Percentiles rank a stretch among this genome's conserved stretches.
Evolutionary conservation across 2,113 vertebrate species (phyloP).

Genomic region (Halcyon senegalensis): DNA sequence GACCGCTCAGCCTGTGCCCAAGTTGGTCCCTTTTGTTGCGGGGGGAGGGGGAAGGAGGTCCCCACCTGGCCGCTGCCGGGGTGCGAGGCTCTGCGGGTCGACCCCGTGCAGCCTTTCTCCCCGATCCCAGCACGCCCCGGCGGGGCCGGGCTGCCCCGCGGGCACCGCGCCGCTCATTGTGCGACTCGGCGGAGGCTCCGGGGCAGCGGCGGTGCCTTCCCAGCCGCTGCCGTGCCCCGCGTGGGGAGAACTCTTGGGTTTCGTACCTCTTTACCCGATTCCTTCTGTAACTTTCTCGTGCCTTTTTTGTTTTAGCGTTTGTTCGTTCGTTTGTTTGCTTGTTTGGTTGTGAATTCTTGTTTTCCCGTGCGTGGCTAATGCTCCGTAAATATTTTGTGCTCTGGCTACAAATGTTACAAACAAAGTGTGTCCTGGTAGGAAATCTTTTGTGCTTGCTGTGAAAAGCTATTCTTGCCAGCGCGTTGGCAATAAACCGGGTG

Average conservation of each 20-base stretch:
- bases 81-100: neutral
- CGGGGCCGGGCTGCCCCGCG: neutral
- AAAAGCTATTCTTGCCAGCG: constrained; percentile 62
- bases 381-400: constrained; percentile 40
- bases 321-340: neutral
- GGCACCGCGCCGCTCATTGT: constrained; percentile 3
- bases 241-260: neutral
- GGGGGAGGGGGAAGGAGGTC: neutral
- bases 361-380: neutral
- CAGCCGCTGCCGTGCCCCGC: neutral
- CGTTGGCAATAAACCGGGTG: constrained; percentile 59
- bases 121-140: neutral
- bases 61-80: neutral
- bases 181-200: neutral
- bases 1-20: neutral
- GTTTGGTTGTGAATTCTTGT: neutral
- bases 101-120: neutral
- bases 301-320: too few species aligned
- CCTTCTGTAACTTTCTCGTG: neutral
- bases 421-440: constrained; percentile 37
- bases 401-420: neutral
- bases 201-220: neutral
- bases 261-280: neutral
- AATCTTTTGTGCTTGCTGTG: constrained; percentile 58
- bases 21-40: neutral